Conservation (phyloP, 2,888 invertebrate species). For the Lycaena phlaeas region DNA sequence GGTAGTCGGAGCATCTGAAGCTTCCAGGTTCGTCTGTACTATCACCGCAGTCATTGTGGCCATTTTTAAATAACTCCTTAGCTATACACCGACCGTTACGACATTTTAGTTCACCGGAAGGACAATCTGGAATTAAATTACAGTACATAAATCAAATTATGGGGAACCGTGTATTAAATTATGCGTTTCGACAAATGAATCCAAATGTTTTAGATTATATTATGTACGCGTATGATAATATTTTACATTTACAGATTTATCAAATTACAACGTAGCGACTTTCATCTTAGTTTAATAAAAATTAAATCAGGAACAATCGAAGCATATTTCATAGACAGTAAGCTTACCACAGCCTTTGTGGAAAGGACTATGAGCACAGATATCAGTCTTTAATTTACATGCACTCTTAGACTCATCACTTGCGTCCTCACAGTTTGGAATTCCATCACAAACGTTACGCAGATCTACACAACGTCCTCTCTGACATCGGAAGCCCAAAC, state of each 20-base stretch:
- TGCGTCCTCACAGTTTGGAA: conserved; percentile 78
- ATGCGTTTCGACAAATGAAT: no score
- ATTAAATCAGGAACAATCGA: no score
- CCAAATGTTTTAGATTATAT: no score
- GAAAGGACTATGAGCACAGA: conserved; percentile 40
- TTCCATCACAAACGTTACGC: conserved; percentile 77
- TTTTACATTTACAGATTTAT: no score
- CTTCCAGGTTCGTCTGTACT: conserved; percentile 77
- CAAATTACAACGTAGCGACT: no score
- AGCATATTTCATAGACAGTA: no score
- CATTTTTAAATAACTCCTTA: conserved; percentile 80
- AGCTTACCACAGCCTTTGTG: conserved; percentile 47
- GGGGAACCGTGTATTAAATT: no score
- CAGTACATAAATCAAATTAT: no score
- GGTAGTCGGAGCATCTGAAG: conserved; percentile 77
- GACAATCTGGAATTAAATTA: conserved; percentile 69
- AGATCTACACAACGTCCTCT: conserved; percentile 78
- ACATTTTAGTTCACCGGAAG: conserved; percentile 77
- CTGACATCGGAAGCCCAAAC: conserved; percentile 77
- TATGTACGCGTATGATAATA: no score
- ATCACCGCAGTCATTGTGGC: conserved; percentile 79
- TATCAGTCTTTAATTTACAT: conserved; percentile 47
- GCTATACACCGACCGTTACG: conserved; percentile 77
- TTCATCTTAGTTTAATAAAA: no score
- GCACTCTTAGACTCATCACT: conserved; percentile 74